Evolutionary conservation across 2,888 invertebrate genomes (phyloP), one percentile per base, ranked within the genome.

Genomic region (Melipona bicolor): DNA sequence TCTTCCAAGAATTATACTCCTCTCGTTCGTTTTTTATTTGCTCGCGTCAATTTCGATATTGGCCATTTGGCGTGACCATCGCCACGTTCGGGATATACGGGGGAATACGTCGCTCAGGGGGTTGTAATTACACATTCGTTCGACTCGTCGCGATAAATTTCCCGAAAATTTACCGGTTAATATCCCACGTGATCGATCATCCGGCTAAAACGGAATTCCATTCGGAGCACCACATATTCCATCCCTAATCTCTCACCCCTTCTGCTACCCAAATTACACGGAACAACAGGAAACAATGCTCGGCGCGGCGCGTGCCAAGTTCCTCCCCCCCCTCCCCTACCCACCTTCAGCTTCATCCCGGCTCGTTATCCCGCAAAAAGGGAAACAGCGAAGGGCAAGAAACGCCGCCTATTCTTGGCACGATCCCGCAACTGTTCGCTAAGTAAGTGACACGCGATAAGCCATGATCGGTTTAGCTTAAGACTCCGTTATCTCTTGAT

Each of bases 361-460:
- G 19, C 21, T 67, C 36, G 52, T 67, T 67, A 75, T 36, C 43
- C 21, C 15, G 54, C 43, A 67, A 65, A 75, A 74, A 65, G 52
- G 19, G 19, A 24, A 56, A 27, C 21, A 65, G 13, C 69, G 15
- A 49, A 36, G 50, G 9, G 49, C 70, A 72, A 75, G 84, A 64
- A 81, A 72, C 73, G 68, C 43, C n/a, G 43, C 43, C 15, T 59
- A 24, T 52, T 75, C 61, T 62, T 83, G 68, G 65, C 74, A 70
- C 62, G 71, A 52, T 61, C 77, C 50, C 78, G 75, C 69, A 79
- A 75, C 36, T 27, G 68, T 15, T 62, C 27, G 52, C 49, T 52
- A 77, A 84, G 73, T 69, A 77, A 84, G 73, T 72, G 85, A 84
- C 83, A 72, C 59, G 71, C 81, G 84, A 84, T 81, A 77, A 85